These are phyloP conservation scores for Otolemur crassicaudatus DNA, from an alignment of 2,797 vertebrate species.

Conservation along the genomic window DNA sequence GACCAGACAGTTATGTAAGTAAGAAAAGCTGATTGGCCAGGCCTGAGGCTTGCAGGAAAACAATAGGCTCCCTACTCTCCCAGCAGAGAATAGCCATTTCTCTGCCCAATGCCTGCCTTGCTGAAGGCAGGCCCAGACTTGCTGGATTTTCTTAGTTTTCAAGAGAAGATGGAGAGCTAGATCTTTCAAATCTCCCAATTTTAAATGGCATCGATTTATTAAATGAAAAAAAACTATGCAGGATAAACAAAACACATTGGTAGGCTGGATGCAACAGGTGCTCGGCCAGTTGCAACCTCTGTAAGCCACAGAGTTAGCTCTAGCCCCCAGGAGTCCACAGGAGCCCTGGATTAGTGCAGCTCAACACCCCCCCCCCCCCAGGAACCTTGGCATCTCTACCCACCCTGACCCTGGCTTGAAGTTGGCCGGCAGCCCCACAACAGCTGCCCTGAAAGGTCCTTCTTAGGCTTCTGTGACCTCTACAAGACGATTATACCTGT, in stretches of 20 bases:
- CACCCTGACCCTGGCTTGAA: neutral
- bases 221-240: neutral
- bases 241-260: neutral
- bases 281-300: neutral
- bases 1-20: neutral
- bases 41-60: neutral
- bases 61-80: neutral
- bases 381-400: neutral
- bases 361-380: neutral
- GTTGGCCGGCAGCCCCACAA: neutral
- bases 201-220: slow-evolving; percentile 5
- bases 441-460: slow-evolving; percentile 48
- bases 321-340: neutral
- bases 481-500: slow-evolving; percentile 76
- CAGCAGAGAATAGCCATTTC: neutral
- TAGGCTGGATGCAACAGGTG: slow-evolving; percentile 43
- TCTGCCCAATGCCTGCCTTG: neutral
- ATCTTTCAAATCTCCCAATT: neutral
- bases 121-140: neutral
- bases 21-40: neutral
- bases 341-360: neutral
- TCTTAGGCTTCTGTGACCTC: slow-evolving; percentile 74
- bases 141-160: slow-evolving; percentile 25
- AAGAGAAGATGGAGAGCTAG: neutral
- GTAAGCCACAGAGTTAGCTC: neutral